Conservation (phyloP, 2,113 vertebrate species). For the Oryzias javanicus region DNA sequence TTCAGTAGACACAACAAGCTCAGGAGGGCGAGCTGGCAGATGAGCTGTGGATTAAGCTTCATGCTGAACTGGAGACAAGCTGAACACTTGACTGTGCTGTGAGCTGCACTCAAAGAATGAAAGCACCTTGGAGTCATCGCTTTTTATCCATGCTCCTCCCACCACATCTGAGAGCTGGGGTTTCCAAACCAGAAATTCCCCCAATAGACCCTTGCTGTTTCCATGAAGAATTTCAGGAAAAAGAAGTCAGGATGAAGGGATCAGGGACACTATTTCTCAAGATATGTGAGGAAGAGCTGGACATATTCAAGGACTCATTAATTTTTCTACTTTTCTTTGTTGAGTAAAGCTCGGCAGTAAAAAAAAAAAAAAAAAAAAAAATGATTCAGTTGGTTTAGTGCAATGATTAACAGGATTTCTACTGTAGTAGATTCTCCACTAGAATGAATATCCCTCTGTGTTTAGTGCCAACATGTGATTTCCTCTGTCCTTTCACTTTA, state of each 20-base stretch:
- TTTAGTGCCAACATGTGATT: too few relatives aligned
- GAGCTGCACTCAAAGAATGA: slow-evolving; percentile 12
- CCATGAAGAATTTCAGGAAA: not conserved
- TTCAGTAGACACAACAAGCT: slow-evolving; percentile 48
- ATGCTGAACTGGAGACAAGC: slow-evolving; percentile 47
- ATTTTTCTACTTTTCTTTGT: slow-evolving; percentile 4
- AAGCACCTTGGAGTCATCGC: not conserved
- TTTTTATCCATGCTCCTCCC: slow-evolving; percentile 63
- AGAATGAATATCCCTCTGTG: too few relatives aligned
- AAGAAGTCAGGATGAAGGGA: slow-evolving; percentile 27
- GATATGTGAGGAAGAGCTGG: not conserved
- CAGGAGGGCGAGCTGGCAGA: slow-evolving; percentile 42
- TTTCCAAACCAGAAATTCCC: slow-evolving; percentile 70
- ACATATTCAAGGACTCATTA: slow-evolving; percentile 12
- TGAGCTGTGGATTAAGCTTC: slow-evolving; percentile 33
- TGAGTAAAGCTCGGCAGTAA: not conserved
- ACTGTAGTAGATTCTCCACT: too few relatives aligned
- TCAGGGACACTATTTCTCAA: slow-evolving; percentile 34
- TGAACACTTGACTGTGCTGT: slow-evolving; percentile 26
- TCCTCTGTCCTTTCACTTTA: too few relatives aligned
- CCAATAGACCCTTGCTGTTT: slow-evolving; percentile 27
- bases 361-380: too few relatives aligned
- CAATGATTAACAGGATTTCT: too few relatives aligned
- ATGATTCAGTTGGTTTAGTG: too few relatives aligned
- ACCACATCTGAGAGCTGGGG: slow-evolving; percentile 26